Evolutionary conservation across 2,113 vertebrate species (phyloP).

Genomic region (Chionis minor): DNA sequence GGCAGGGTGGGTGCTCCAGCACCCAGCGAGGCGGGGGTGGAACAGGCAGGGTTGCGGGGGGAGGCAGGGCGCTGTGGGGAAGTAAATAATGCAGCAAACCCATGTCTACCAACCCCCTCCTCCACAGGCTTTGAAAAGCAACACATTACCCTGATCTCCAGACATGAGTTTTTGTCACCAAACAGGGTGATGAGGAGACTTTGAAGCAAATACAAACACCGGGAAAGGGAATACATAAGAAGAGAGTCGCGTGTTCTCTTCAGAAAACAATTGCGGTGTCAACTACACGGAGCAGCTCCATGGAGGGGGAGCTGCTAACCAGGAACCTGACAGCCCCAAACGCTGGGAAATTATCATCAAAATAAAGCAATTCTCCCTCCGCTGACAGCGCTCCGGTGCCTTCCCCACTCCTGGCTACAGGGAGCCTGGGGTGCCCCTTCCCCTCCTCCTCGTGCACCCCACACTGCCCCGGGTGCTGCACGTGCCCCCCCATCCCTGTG

Average conservation of each 20-base stretch:
- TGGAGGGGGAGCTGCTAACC: conserved; percentile 18
- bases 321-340: conserved; percentile 47
- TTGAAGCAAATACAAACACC: conserved; percentile 67
- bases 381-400: not conserved
- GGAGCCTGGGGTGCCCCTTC: not conserved
- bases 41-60: not conserved
- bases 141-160: conserved; percentile 68
- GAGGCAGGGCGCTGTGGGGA: not conserved
- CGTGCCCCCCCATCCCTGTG: not conserved
- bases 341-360: not conserved
- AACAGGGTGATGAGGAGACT: conserved; percentile 67
- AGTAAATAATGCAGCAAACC: conserved; percentile 53
- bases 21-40: too few relatives aligned
- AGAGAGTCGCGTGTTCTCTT: conserved; percentile 62
- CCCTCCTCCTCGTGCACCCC: not conserved
- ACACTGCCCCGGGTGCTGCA: rapidly evolving
- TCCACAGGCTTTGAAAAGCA: conserved; percentile 53
- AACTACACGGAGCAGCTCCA: not conserved
- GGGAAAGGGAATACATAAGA: conserved; percentile 65
- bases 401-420: not conserved
- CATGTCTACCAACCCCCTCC: conserved; percentile 36
- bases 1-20: not conserved
- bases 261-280: conserved; percentile 62
- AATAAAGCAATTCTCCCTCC: not conserved
- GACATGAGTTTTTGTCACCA: conserved; percentile 71